Evolutionary conservation across 2,888 invertebrate genomes (phyloP).

Genomic region (Steinernema scapterisci): DNA sequence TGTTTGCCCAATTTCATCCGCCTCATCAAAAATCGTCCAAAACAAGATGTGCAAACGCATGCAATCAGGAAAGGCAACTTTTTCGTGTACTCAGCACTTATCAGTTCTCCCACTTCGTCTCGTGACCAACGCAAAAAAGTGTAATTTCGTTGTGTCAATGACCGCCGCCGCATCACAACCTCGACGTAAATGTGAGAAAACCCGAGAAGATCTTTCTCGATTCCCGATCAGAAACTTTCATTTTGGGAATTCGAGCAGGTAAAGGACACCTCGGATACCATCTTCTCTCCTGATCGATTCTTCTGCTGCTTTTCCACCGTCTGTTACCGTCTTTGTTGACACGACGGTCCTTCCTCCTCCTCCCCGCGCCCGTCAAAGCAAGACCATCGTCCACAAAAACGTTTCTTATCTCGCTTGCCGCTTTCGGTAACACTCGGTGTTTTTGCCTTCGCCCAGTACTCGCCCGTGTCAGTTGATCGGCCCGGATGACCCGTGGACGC

Average conservation of each 20-base stretch:
- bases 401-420: background rate
- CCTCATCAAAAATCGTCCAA: no score
- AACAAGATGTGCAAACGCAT: no score
- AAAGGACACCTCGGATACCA: background rate
- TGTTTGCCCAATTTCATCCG: no score
- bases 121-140: background rate
- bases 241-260: no score
- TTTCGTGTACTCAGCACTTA: no score
- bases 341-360: background rate
- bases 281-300: background rate
- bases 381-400: constrained; percentile 25
- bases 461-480: constrained; percentile 20
- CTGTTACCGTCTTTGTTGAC: background rate
- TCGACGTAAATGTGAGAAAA: background rate
- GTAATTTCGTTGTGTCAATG: background rate
- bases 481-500: constrained; percentile 10
- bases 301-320: background rate
- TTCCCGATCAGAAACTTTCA: background rate
- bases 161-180: background rate
- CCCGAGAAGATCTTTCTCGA: background rate
- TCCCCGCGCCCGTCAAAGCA: background rate
- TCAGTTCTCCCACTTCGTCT: background rate
- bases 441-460: constrained; percentile 10
- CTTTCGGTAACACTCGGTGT: constrained; percentile 23
- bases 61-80: no score